phyloP scores from a whole-genome alignment of 2,888 invertebrate genomes.

The Ochropleura leucogaster region DNA sequence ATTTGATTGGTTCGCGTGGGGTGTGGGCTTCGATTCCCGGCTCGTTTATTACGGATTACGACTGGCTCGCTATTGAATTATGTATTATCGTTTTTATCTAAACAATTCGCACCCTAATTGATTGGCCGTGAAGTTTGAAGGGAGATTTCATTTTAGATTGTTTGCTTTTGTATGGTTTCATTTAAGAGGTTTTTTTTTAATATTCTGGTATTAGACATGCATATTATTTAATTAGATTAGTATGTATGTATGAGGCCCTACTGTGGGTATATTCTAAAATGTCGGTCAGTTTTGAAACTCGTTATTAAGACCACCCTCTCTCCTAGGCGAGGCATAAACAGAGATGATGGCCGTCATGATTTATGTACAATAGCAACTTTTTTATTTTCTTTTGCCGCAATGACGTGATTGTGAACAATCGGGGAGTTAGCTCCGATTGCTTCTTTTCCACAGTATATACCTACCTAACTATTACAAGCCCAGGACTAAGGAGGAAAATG shows the following conservation, averaged over 20 bases:
- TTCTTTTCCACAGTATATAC: background rate
- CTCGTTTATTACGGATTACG: conserved; percentile 72
- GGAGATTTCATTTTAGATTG: conserved; percentile 34
- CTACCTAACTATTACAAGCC: background rate
- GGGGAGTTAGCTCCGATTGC: background rate
- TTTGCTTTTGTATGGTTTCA: conserved; percentile 15
- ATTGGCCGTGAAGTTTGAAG: conserved; percentile 63
- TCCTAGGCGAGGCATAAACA: background rate
- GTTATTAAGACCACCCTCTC: background rate
- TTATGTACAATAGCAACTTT: background rate
- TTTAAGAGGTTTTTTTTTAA: background rate
- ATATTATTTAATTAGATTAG: background rate
- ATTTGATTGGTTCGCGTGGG: conserved; percentile 62
- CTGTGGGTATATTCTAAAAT: background rate
- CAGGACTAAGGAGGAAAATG: background rate
- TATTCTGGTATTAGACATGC: background rate
- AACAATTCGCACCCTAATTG: conserved; percentile 71
- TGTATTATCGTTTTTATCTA: conserved; percentile 69
- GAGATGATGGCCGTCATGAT: background rate
- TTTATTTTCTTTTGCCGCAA: background rate
- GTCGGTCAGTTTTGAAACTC: background rate
- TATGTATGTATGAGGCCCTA: background rate
- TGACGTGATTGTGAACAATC: background rate
- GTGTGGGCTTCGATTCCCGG: conserved; percentile 66
- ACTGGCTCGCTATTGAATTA: conserved; percentile 70